phyloP scores from a whole-genome alignment of 2,888 invertebrate species.

The Rapana venosa region DNA sequence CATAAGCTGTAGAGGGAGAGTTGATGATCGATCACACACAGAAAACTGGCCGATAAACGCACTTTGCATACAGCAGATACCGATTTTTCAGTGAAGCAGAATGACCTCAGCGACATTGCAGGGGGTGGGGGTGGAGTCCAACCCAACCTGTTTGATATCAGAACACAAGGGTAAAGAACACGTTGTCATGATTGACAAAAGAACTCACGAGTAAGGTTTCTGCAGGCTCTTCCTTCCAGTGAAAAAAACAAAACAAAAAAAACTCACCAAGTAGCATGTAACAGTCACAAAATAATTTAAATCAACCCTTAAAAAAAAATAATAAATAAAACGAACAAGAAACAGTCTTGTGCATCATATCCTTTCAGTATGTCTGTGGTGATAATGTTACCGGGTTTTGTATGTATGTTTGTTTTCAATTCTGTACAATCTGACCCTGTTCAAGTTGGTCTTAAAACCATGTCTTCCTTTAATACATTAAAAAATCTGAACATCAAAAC shows the following conservation, averaged over 20 bases:
- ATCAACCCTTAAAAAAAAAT: neutral
- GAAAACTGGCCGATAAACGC: neutral
- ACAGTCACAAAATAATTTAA: neutral
- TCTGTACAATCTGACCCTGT: neutral
- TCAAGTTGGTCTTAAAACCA: neutral
- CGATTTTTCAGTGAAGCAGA: neutral
- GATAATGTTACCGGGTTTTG: neutral
- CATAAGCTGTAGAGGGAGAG: neutral
- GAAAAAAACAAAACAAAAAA: no score
- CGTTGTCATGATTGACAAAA: neutral
- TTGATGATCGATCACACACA: neutral
- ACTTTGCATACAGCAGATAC: slow-evolving; percentile 14
- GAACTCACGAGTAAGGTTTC: neutral
- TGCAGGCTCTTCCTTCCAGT: neutral
- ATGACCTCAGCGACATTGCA: slow-evolving; percentile 18
- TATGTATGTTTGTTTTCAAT: neutral
- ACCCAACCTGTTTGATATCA: no score
- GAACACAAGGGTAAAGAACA: neutral
- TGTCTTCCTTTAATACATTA: no score
- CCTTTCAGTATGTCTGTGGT: neutral
- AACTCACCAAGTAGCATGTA: neutral
- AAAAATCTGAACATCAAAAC: no score
- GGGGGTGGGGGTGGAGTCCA: neutral
- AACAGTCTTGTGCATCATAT: neutral
- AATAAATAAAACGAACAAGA: neutral